These are phyloP conservation scores for Pogonocherus hispidulus DNA, from an alignment of 2,888 invertebrate species.

Conservation along the genomic window DNA sequence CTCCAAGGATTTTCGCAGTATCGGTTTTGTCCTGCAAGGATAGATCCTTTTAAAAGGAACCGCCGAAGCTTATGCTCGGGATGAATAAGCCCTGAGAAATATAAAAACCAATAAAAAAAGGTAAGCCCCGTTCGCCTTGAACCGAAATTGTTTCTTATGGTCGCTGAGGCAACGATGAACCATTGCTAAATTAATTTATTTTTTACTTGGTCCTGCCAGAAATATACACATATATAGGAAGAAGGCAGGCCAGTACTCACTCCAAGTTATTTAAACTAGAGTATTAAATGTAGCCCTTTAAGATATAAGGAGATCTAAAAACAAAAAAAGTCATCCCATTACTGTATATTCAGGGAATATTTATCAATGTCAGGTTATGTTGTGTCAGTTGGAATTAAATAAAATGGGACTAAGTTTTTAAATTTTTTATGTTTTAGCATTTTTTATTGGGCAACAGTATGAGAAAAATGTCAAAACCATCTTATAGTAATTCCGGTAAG, in stretches of 20 bases:
- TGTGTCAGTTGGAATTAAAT: too few relatives aligned
- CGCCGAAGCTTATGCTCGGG: background rate
- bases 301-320: too few relatives aligned
- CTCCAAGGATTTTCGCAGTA: background rate
- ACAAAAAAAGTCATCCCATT: too few relatives aligned
- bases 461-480: too few relatives aligned
- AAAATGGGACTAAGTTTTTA: too few relatives aligned
- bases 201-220: conserved; percentile 6
- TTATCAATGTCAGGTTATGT: too few relatives aligned
- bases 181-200: conserved; percentile 17
- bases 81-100: background rate
- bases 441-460: too few relatives aligned
- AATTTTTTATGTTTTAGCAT: too few relatives aligned
- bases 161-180: background rate
- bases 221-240: background rate
- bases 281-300: too few relatives aligned
- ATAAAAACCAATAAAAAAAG: conserved; percentile 16
- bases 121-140: background rate
- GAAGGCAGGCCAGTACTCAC: background rate
- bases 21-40: background rate
- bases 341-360: too few relatives aligned
- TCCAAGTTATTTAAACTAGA: background rate
- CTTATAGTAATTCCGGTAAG: too few relatives aligned
- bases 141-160: conserved; percentile 11
- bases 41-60: background rate